These are phyloP conservation scores for Nesogale talazaci DNA, from an alignment of 2,113 vertebrate genomes.

Conservation along the genomic window DNA sequence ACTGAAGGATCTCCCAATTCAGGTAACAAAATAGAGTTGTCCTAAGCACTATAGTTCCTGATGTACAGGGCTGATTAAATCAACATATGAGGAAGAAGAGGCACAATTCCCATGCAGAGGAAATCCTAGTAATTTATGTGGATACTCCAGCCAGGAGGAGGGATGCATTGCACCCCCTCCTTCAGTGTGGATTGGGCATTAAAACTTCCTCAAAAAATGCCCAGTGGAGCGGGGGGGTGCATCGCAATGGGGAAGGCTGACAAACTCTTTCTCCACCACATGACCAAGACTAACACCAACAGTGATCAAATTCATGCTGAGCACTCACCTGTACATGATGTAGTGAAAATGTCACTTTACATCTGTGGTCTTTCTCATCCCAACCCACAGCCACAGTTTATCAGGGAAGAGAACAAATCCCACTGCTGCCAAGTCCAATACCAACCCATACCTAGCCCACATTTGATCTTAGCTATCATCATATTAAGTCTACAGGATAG, in stretches of 20 bases:
- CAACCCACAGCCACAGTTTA: background rate
- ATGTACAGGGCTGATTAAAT: background rate
- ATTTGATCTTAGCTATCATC: no score
- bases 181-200: no score
- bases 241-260: no score
- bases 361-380: background rate
- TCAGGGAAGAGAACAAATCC: no score
- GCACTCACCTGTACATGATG: background rate
- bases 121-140: background rate
- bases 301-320: background rate
- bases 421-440: no score
- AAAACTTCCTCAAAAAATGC: background rate
- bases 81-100: background rate
- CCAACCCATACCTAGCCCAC: no score
- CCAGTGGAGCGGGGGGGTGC: no score
- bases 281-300: background rate
- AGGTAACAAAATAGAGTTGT: background rate
- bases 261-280: no score
- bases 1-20: background rate
- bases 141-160: background rate
- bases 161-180: background rate
- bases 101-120: background rate
- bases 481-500: no score
- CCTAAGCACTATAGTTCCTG: background rate
- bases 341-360: background rate